Base-by-base conservation (phyloP, 2,888 invertebrate species). In the Dusona sp. region DNA sequence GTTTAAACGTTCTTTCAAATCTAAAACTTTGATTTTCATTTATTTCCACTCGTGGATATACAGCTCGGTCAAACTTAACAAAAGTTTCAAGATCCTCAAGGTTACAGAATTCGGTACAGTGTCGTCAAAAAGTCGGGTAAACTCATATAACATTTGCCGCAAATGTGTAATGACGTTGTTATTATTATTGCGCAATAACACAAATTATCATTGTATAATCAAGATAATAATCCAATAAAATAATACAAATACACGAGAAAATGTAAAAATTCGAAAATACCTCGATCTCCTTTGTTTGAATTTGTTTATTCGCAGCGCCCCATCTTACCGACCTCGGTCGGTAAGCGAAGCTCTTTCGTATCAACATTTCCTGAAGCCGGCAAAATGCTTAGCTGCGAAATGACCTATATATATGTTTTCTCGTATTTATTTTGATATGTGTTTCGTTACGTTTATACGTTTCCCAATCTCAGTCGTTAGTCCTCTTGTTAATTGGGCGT, bases 391-490 rank as follows among this genome's bases (percentile, higher is more conserved):
- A 8, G 54, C 22, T 57, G 25, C 57, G 25, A 6, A 61, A 29
- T 29, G 7, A 29, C 13, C 3, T 57, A 25, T 13, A 61, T 29
- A 61, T 16, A 29, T 29, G 61, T 61, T 61, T 61, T 29, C 61
- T 61, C 29, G 29, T 61, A 61, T 61, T 61, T 61, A 29, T 61
- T 61, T 61, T 61, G 61, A 61, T 61, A 29, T 25, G 16, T 29
- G 29, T 6, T 1, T 61, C 61, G 25, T 29, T 16, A 61, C 29
- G 25, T 61, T 61, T 61, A 13, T 16, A 61, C 29, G 25, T 61
- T 61, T 61, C 13, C 16, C 16, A 61, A 29, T 16, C 11, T 61
- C 29, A 61, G 16, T 61, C 61, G 61, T 29, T 61, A 6, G 16
- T 29, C 16, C 6, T 29, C 25, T 57, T 6, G 25, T 57, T 57